Conservation (phyloP, 2,113 vertebrate species). For the Crotophaga sulcirostris region DNA sequence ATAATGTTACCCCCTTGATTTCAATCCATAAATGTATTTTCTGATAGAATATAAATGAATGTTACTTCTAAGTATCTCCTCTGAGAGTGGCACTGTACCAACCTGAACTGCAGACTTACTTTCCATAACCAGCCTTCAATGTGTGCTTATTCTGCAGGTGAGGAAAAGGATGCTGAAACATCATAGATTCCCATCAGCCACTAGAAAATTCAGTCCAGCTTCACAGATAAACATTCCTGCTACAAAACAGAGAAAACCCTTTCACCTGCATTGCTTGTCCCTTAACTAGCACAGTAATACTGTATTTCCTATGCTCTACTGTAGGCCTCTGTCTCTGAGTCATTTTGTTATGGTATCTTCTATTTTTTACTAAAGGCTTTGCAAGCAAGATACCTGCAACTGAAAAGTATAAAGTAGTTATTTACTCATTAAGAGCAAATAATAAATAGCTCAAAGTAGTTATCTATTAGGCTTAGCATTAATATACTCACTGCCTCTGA, state of each 20-base stretch:
- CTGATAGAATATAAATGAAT: background rate
- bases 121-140: background rate
- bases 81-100: background rate
- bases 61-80: background rate
- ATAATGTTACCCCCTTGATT: background rate
- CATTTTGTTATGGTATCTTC: background rate
- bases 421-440: background rate
- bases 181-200: background rate
- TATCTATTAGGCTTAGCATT: background rate
- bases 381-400: background rate
- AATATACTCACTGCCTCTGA: background rate
- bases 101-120: background rate
- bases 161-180: background rate
- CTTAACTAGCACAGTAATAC: background rate
- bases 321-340: background rate
- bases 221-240: background rate
- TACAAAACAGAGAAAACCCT: background rate
- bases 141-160: background rate
- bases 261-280: background rate
- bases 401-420: background rate
- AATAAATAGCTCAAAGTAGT: background rate
- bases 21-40: background rate
- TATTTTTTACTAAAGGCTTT: background rate
- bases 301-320: background rate
- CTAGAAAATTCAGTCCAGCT: background rate